These are phyloP conservation scores for Yasuhikotakia modesta DNA, from an alignment of 2,797 vertebrate genomes.

Conservation along the genomic window DNA sequence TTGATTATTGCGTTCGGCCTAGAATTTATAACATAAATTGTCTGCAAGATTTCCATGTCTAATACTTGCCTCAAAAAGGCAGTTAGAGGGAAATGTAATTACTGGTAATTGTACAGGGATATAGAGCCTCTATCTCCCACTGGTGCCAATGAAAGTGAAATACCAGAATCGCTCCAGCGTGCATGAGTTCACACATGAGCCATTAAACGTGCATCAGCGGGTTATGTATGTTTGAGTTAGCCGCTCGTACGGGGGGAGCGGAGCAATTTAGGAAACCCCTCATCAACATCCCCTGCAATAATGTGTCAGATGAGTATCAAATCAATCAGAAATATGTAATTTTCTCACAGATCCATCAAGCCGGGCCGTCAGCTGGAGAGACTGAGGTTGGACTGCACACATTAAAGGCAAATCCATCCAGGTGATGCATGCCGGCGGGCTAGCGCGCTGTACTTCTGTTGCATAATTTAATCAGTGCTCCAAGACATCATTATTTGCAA, in stretches of 20 bases:
- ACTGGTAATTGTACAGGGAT: conserved; percentile 52
- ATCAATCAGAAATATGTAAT: conserved; percentile 63
- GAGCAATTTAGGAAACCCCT: conserved; percentile 40
- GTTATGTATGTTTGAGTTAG: conserved; percentile 54
- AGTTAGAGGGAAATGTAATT: conserved; percentile 51
- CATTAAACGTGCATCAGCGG: conserved; percentile 58
- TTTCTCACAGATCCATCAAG: conserved; percentile 57
- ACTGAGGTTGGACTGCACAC: conserved; percentile 27
- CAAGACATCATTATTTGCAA: conserved; percentile 35
- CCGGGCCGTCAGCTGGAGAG: conserved; percentile 43
- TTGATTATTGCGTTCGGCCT: conserved; percentile 25
- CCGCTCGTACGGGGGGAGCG: conserved; percentile 42
- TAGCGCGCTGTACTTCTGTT: conserved; percentile 21
- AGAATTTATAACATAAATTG: conserved; percentile 41
- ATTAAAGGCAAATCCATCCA: conserved; percentile 52
- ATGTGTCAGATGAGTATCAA: conserved; percentile 50
- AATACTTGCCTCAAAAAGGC: conserved; percentile 48
- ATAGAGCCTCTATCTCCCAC: conserved; percentile 37
- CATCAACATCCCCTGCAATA: conserved; percentile 34
- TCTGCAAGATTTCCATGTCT: conserved; percentile 32
- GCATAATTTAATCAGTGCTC: conserved; percentile 25
- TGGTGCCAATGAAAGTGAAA: conserved; percentile 59
- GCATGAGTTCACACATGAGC: conserved; percentile 45
- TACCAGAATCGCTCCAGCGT: conserved; percentile 43
- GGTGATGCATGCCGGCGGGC: conserved; percentile 7